Evolutionary conservation across 2,797 vertebrate species (phyloP).

Genomic region (Epinephelus awoara): DNA sequence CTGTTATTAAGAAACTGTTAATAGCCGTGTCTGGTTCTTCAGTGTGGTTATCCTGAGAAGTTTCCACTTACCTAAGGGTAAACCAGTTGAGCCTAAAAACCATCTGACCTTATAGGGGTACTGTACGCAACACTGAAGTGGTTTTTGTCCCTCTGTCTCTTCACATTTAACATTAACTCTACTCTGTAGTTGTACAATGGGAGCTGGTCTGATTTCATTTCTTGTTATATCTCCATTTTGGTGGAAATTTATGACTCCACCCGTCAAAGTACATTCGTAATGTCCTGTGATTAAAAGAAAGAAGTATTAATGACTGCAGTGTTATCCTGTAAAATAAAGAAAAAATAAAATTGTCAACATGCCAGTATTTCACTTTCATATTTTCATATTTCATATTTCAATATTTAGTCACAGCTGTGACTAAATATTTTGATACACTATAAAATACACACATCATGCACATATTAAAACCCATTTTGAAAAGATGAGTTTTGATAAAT

Average conservation of each 20-base stretch:
- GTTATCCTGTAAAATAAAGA: background rate
- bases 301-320: background rate
- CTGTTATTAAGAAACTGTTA: background rate
- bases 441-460: too few species aligned
- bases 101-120: slow-evolving; percentile 40
- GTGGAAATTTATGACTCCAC: slow-evolving; percentile 1
- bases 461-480: too few species aligned
- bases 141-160: accelerated
- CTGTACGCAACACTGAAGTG: slow-evolving; percentile 75
- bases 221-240: slow-evolving; percentile 25
- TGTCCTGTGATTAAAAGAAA: slow-evolving; percentile 56
- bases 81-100: accelerated
- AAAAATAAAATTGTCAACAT: background rate
- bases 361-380: background rate
- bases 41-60: background rate
- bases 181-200: slow-evolving; percentile 44
- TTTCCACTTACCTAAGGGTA: slow-evolving; percentile 9
- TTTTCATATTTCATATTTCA: too few species aligned
- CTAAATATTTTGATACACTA: background rate
- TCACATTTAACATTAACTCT: slow-evolving; percentile 37
- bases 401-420: background rate
- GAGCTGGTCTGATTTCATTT: slow-evolving; percentile 42
- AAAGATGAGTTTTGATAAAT: too few species aligned
- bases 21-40: background rate
- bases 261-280: slow-evolving; percentile 70